Evolutionary conservation across 2,113 vertebrate species (phyloP).

Genomic region (Lynx canadensis): DNA sequence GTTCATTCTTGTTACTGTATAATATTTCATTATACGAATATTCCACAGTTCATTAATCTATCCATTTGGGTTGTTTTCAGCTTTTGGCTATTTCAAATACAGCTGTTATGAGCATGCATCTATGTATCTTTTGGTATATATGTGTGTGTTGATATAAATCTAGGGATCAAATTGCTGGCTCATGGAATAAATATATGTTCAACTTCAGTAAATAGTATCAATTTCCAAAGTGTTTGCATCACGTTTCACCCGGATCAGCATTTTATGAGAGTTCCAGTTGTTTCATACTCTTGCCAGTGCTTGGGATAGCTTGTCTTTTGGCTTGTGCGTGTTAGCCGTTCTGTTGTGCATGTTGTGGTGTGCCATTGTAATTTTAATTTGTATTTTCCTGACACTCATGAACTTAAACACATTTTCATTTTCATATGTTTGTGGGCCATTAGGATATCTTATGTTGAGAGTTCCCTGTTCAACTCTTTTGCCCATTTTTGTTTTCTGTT

Average conservation of each 20-base stretch:
- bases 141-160: background rate
- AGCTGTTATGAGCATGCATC: background rate
- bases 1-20: background rate
- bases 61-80: background rate
- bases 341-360: background rate
- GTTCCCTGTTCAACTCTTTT: background rate
- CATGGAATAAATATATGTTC: background rate
- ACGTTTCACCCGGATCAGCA: background rate
- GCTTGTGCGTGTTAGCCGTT: background rate
- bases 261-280: background rate
- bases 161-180: background rate
- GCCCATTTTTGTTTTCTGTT: background rate
- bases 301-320: background rate
- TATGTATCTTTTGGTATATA: background rate
- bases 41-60: background rate
- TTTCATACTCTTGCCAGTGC: background rate
- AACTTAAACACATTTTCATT: background rate
- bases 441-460: background rate
- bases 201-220: background rate
- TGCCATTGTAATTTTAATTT: background rate
- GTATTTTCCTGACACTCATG: background rate
- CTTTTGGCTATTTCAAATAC: background rate
- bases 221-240: background rate
- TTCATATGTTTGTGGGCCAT: background rate
- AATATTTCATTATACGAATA: background rate